A percentile compares a stretch with the other conserved stretches of the same genome.
Conservation (phyloP, 2,888 invertebrate species). For the Yponomeuta evonymella region DNA sequence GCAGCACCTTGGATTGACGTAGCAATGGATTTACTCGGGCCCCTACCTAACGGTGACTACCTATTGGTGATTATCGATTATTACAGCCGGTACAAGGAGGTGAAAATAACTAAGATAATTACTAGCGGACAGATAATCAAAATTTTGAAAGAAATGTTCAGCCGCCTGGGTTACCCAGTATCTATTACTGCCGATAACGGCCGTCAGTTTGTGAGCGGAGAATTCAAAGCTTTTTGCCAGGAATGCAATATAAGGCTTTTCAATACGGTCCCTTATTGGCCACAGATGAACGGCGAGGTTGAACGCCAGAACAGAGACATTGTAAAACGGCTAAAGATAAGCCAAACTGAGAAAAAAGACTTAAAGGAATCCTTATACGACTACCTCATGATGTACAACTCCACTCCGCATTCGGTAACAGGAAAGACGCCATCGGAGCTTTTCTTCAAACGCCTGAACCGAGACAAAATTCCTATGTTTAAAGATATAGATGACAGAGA, state of each 20-base stretch:
- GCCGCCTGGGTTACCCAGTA: conserved; percentile 17
- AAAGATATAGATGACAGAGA: conserved; percentile 15
- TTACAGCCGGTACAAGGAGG: conserved; percentile 30
- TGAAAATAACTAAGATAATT: conserved; percentile 21
- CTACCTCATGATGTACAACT: conserved; percentile 25
- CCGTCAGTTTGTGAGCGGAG: conserved; percentile 18
- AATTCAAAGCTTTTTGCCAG: conserved; percentile 16
- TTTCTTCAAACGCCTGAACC: conserved; percentile 27
- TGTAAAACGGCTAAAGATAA: conserved; percentile 29
- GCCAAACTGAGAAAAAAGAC: conserved; percentile 24
- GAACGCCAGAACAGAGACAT: conserved; percentile 23
- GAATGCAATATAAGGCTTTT: conserved; percentile 17
- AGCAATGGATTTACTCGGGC: conserved; percentile 32
- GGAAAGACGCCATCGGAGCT: conserved; percentile 21
- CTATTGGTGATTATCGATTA: conserved; percentile 32
- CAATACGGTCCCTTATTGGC: conserved; percentile 18
- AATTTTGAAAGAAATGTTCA: conserved; percentile 20
- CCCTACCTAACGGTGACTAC: conserved; percentile 27
- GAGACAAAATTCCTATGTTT: conserved; percentile 29
- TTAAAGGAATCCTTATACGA: conserved; percentile 24
- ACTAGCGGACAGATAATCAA: conserved; percentile 23
- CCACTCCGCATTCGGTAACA: conserved; percentile 31
- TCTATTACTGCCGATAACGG: conserved; percentile 19
- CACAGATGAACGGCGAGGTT: conserved; percentile 17
- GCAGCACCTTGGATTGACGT: conserved; percentile 26